Evolutionary conservation across 2,888 invertebrate genomes (phyloP).

Genomic region (Drosophila demipolita): DNA sequence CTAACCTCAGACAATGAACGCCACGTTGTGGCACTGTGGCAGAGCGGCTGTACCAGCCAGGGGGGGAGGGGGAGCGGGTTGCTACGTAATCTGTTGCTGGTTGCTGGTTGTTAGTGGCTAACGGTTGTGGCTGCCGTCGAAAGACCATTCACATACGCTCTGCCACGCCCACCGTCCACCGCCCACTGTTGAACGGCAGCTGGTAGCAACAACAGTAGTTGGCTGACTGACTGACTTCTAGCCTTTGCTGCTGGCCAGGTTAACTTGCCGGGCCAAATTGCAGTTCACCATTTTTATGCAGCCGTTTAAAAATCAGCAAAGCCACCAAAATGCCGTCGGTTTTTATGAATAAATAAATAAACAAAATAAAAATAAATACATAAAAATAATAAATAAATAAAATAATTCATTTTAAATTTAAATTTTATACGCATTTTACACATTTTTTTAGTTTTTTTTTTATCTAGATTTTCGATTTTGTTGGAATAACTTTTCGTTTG

Average conservation of each 20-base stretch:
- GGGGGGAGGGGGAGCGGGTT: background rate
- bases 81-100: conserved; percentile 4
- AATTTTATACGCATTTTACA: background rate
- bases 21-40: conserved; percentile 43
- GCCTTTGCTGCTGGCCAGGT: conserved; percentile 43
- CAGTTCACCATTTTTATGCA: conserved; percentile 1
- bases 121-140: conserved; percentile 57
- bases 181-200: conserved; percentile 5
- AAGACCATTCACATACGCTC: conserved; percentile 61
- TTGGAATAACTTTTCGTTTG: background rate
- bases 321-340: background rate
- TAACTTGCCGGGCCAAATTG: conserved; percentile 16
- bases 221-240: conserved; percentile 32
- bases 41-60: background rate
- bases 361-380: background rate
- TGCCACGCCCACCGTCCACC: conserved; percentile 7
- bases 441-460: too few relatives aligned
- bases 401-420: background rate
- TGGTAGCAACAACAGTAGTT: conserved; percentile 42
- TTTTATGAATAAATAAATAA: background rate
- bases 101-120: conserved; percentile 29
- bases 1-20: conserved; percentile 67
- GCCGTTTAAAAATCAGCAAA: background rate
- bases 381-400: background rate
- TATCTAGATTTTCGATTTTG: too few relatives aligned